Conservation (phyloP, 1,140 invertebrate genomes). For the Ostrea denselamellosa region DNA sequence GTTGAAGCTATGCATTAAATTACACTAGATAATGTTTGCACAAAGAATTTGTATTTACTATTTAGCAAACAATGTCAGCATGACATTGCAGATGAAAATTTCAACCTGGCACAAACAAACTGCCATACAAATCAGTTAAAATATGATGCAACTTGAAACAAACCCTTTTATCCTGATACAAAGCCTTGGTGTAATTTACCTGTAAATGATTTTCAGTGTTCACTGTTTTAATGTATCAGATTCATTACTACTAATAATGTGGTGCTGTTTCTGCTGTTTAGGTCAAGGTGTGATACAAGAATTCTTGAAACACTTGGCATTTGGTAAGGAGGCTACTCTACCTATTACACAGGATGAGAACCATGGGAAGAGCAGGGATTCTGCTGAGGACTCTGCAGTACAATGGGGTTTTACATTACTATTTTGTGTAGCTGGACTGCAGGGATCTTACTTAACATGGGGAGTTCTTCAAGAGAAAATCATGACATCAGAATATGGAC, state of each 20-base stretch:
- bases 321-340: constrained; percentile 80
- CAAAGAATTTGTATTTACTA: too few relatives aligned
- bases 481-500: constrained; percentile 84
- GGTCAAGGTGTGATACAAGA: constrained; percentile 69
- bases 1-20: neutral
- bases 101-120: too few relatives aligned
- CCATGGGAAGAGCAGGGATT: constrained; percentile 44
- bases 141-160: too few relatives aligned
- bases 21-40: too few relatives aligned
- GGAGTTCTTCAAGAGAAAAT: constrained; percentile 92
- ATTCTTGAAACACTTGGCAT: constrained; percentile 82
- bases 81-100: too few relatives aligned
- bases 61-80: too few relatives aligned
- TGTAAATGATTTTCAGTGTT: too few relatives aligned
- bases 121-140: too few relatives aligned
- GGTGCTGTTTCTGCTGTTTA: constrained; percentile 42
- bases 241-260: too few relatives aligned
- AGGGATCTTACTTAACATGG: constrained; percentile 95
- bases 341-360: constrained; percentile 64
- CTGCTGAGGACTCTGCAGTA: constrained; percentile 52
- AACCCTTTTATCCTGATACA: too few relatives aligned
- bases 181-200: too few relatives aligned
- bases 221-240: too few relatives aligned
- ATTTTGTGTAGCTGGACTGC: constrained; percentile 93
- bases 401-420: constrained; percentile 77